Percentiles rank a stretch among this genome's conserved stretches.
Conservation (phyloP, 1,140 invertebrate genomes). For the Andricus grossulariae region DNA sequence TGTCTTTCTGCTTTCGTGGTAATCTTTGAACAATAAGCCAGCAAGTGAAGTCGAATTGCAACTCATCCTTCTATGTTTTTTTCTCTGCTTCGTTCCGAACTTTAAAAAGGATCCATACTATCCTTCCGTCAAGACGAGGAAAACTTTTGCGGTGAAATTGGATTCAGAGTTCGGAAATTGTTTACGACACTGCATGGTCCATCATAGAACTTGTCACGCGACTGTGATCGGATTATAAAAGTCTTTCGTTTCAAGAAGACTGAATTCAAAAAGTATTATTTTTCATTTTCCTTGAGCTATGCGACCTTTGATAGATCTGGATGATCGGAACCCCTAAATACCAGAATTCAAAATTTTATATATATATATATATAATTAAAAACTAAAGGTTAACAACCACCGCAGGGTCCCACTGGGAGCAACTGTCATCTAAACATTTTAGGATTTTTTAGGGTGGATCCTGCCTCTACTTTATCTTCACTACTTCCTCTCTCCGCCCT, state of each 20-base stretch:
- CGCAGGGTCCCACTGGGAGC: no score
- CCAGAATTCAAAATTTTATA: no score
- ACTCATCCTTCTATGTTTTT: constrained; percentile 6
- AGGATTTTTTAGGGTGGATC: no score
- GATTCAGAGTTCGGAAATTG: constrained; percentile 22
- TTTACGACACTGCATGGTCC: constrained; percentile 21
- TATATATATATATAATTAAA: no score
- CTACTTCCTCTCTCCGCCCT: no score
- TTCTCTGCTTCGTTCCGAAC: not conserved
- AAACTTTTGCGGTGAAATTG: constrained; percentile 27
- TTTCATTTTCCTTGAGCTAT: not conserved
- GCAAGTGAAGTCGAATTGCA: not conserved
- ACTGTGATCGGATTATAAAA: constrained; percentile 19
- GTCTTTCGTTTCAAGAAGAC: not conserved
- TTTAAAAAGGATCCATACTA: constrained; percentile 8
- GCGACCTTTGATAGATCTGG: not conserved
- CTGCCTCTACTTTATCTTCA: no score
- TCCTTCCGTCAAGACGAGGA: constrained; percentile 2
- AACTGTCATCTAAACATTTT: no score
- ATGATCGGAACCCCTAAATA: no score
- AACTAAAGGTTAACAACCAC: no score
- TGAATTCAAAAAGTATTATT: constrained; percentile 4
- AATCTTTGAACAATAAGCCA: constrained; percentile 16
- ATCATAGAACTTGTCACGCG: constrained; percentile 14
- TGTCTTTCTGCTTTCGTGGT: constrained; percentile 3